Evolutionary conservation across 1,140 invertebrate species (phyloP).

Genomic region (Brachionus calyciflorus): DNA sequence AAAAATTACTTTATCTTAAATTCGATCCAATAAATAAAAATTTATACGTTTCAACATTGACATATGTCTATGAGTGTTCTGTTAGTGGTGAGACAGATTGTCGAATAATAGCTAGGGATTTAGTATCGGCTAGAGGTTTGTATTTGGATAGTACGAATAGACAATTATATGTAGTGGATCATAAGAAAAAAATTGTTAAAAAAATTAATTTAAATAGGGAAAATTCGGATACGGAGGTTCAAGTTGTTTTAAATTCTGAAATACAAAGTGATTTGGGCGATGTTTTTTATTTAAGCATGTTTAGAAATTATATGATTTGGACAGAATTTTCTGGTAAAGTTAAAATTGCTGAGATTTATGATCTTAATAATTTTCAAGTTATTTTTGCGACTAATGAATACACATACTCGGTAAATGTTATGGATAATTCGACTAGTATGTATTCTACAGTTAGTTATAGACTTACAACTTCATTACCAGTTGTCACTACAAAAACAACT

Average conservation of each 20-base stretch:
- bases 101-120: constrained; percentile 27
- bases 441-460: neutral
- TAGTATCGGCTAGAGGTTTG: constrained; percentile 36
- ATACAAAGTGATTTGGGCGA: neutral
- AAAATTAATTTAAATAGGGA: neutral
- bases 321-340: constrained; percentile 46
- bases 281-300: constrained; percentile 14
- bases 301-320: constrained; percentile 31
- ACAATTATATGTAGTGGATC: constrained; percentile 23
- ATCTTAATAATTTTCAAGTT: neutral
- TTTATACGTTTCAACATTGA: constrained; percentile 17
- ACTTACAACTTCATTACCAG: neutral
- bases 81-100: neutral
- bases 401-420: constrained; percentile 28
- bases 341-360: constrained; percentile 30
- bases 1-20: constrained; percentile 32
- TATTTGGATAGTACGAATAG: constrained; percentile 6
- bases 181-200: constrained; percentile 15
- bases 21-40: constrained; percentile 8
- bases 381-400: constrained; percentile 46
- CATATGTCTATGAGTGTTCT: constrained; percentile 33
- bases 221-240: neutral
- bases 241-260: constrained; percentile 17
- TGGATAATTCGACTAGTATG: constrained; percentile 28
- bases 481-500: neutral